Evolutionary conservation across 2,113 vertebrate genomes (phyloP).

Genomic region (Lutjanus erythropterus): DNA sequence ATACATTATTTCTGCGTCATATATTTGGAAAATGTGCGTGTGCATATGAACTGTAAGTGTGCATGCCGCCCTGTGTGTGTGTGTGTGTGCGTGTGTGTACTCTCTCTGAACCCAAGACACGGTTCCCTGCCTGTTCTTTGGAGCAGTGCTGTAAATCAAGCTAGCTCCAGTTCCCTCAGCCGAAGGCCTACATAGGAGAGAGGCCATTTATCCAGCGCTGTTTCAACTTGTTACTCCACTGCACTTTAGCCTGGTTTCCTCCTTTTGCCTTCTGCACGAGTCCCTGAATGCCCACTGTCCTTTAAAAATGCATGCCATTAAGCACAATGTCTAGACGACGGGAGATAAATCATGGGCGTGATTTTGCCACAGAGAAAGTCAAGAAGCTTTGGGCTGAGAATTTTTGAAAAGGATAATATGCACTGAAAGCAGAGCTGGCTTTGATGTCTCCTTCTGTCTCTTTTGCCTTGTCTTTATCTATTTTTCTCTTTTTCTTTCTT

Average conservation of each 20-base stretch:
- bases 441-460: slow-evolving; percentile 13
- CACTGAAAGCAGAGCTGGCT: slow-evolving; percentile 10
- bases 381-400: slow-evolving; percentile 14
- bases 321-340: slow-evolving; percentile 45
- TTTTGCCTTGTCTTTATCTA: slow-evolving; percentile 12
- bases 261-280: slow-evolving; percentile 30
- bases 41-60: neutral
- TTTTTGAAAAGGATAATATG: slow-evolving; percentile 21
- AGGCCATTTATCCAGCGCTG: slow-evolving; percentile 54
- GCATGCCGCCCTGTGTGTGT: neutral
- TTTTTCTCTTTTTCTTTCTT: slow-evolving; percentile 13
- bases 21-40: slow-evolving; percentile 9
- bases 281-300: slow-evolving; percentile 39
- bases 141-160: slow-evolving; percentile 68
- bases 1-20: slow-evolving; percentile 19
- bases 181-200: slow-evolving; percentile 49
- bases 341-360: slow-evolving; percentile 22
- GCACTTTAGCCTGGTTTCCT: slow-evolving; percentile 57
- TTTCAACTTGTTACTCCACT: slow-evolving; percentile 62
- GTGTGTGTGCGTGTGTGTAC: slow-evolving; percentile 25
- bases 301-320: slow-evolving; percentile 68
- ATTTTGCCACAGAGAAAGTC: slow-evolving; percentile 21
- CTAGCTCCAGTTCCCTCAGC: slow-evolving; percentile 56
- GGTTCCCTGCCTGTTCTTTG: slow-evolving; percentile 59
- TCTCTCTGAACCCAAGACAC: slow-evolving; percentile 56